Evolutionary conservation across 2,797 vertebrate species (phyloP).

Genomic region (Galago senegalensis): DNA sequence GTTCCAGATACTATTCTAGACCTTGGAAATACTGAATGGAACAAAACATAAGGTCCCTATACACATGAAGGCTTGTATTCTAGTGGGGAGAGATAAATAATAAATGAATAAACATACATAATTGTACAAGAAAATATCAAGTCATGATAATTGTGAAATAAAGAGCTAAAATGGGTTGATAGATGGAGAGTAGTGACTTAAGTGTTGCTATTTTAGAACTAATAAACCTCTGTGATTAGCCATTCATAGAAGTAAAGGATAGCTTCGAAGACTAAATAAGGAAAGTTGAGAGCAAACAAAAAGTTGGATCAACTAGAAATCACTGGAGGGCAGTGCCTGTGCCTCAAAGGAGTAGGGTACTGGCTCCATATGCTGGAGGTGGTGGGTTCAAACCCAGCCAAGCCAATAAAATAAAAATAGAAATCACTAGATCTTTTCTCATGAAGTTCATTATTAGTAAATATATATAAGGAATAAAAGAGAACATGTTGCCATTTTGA

Average conservation of each 20-base stretch:
- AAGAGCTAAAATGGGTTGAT: not conserved
- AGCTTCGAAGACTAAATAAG: not conserved
- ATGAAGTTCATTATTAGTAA: not conserved
- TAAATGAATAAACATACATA: not conserved
- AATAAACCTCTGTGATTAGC: not conserved
- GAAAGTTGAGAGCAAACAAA: not conserved
- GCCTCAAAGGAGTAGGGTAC: no score
- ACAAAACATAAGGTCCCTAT: not conserved
- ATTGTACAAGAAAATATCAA: not conserved
- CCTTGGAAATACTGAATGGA: not conserved
- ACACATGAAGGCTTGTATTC: not conserved
- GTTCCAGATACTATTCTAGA: conserved; percentile 4
- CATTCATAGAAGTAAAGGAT: not conserved
- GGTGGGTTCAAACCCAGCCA: no score
- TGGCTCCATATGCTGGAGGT: no score
- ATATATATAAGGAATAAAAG: not conserved
- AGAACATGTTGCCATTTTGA: not conserved
- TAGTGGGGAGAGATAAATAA: not conserved
- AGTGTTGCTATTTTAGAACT: not conserved
- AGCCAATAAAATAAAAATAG: not conserved
- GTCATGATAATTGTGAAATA: not conserved
- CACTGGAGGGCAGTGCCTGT: no score
- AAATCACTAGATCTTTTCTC: not conserved
- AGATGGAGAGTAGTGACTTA: not conserved
- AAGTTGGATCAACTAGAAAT: not conserved